A percentile compares a stretch with the other conserved stretches of the same genome.
phyloP scores from a whole-genome alignment of 2,113 vertebrate genomes.

The Cyphomyrus discorhynchus region DNA sequence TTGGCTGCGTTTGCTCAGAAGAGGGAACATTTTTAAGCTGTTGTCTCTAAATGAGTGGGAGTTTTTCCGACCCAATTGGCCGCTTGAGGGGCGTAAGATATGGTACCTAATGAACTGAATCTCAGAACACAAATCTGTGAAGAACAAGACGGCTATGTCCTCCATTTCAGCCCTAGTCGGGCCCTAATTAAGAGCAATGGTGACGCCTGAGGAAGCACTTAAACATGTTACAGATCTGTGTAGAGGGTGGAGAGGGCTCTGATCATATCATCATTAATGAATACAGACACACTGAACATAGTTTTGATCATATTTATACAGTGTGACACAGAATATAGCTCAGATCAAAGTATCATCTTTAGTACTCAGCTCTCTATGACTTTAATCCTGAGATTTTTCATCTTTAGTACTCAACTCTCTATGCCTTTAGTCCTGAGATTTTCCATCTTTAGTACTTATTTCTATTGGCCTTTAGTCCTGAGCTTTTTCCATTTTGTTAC shows the following conservation, averaged over 20 bases:
- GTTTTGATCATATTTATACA: neutral
- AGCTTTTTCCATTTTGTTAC: neutral
- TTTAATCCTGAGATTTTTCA: neutral
- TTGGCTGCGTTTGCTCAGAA: neutral
- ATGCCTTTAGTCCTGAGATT: neutral
- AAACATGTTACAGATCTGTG: neutral
- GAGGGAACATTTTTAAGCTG: neutral
- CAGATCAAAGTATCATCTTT: neutral
- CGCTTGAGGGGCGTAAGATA: neutral
- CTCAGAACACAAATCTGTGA: neutral
- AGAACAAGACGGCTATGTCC: neutral
- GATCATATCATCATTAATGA: neutral
- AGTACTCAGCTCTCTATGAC: neutral
- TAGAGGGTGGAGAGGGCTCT: neutral
- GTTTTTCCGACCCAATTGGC: neutral
- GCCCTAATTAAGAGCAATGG: neutral
- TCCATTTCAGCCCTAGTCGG: neutral
- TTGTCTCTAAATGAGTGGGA: neutral
- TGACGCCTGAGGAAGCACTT: neutral
- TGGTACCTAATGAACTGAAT: neutral
- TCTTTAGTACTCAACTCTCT: too few species aligned
- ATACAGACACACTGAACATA: neutral
- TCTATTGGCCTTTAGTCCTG: too few species aligned
- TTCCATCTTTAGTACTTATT: neutral
- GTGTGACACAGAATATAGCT: neutral